phyloP scores from a whole-genome alignment of 1,140 invertebrate genomes.

The Gryllus bimaculatus region DNA sequence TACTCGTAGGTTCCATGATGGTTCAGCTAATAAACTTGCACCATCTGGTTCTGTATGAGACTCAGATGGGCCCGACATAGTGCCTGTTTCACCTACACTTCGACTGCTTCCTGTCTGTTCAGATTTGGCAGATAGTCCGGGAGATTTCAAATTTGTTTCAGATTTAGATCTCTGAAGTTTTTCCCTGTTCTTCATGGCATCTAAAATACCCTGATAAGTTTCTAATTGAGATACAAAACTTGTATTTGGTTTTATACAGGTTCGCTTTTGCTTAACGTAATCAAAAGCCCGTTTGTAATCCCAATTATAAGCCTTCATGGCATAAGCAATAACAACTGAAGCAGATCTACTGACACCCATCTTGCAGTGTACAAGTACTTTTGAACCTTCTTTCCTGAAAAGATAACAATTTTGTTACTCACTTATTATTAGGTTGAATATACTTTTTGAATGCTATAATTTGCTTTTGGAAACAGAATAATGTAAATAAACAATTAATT shows the following conservation, averaged over 20 bases:
- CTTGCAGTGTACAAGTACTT: slow-evolving; percentile 95
- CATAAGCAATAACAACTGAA: slow-evolving; percentile 94
- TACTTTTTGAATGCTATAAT: neutral
- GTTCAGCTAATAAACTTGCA: slow-evolving; percentile 8
- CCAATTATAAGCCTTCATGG: slow-evolving; percentile 96
- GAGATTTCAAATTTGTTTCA: slow-evolving; percentile 77
- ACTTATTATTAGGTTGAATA: neutral
- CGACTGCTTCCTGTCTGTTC: slow-evolving; percentile 23
- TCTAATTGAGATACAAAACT: slow-evolving; percentile 90
- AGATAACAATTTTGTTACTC: slow-evolving; percentile 12
- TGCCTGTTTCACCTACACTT: neutral
- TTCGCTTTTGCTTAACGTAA: slow-evolving; percentile 82
- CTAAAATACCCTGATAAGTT: slow-evolving; percentile 90
- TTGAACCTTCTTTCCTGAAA: slow-evolving; percentile 68
- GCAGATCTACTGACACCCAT: slow-evolving; percentile 98
- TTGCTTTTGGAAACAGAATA: neutral
- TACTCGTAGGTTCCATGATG: neutral
- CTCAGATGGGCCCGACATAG: neutral
- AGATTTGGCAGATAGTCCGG: slow-evolving; percentile 35
- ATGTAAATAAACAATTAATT: neutral
- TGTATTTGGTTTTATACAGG: slow-evolving; percentile 90
- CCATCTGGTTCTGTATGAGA: slow-evolving; percentile 8
- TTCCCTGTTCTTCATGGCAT: slow-evolving; percentile 92
- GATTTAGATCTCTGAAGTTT: slow-evolving; percentile 85
- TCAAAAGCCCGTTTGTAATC: slow-evolving; percentile 78